These are phyloP conservation scores for Lophius americanus DNA, from an alignment of 2,797 vertebrate species.

Conservation along the genomic window DNA sequence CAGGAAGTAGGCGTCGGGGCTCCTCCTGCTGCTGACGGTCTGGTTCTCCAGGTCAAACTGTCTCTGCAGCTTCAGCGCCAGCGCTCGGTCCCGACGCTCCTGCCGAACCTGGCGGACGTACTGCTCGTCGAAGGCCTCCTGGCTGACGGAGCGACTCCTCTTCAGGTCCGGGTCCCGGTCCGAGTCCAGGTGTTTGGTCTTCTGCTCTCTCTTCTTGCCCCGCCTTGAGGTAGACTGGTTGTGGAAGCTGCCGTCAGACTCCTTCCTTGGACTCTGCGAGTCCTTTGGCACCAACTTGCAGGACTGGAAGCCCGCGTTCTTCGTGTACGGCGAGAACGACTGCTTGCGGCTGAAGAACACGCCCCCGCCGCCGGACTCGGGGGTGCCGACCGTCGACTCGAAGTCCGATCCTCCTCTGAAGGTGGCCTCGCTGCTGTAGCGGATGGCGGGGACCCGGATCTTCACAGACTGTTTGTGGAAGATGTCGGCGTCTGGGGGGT, in stretches of 20 bases:
- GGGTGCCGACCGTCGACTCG: slow-evolving; percentile 12
- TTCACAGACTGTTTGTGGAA: slow-evolving; percentile 55
- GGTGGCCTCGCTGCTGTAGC: slow-evolving; percentile 35
- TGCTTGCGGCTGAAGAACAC: slow-evolving; percentile 34
- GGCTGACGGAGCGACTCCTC: slow-evolving; percentile 65
- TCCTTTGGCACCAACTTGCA: slow-evolving; percentile 61
- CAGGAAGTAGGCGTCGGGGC: slow-evolving; percentile 87
- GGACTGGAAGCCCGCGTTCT: slow-evolving; percentile 47
- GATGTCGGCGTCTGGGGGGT: slow-evolving; percentile 54
- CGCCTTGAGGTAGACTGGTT: slow-evolving; percentile 80
- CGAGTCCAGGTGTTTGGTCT: slow-evolving; percentile 90
- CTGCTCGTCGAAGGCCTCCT: slow-evolving; percentile 57
- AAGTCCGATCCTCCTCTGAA: slow-evolving; percentile 40
- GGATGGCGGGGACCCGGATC: slow-evolving; percentile 57
- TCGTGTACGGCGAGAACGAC: slow-evolving; percentile 56
- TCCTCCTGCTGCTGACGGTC: slow-evolving; percentile 75
- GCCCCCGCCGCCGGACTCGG: slow-evolving; percentile 40
- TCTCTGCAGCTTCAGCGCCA: slow-evolving; percentile 89
- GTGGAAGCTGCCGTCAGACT: slow-evolving; percentile 72
- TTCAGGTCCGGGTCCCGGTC: slow-evolving; percentile 78
- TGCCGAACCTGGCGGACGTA: slow-evolving; percentile 77
- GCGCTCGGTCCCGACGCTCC: slow-evolving; percentile 85
- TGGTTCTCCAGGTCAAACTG: slow-evolving; percentile 88
- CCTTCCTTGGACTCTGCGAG: slow-evolving; percentile 71
- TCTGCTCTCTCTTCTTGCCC: slow-evolving; percentile 89